Evolutionary conservation across 2,888 invertebrate genomes (phyloP).

Genomic region (Cremastinae sp.): DNA sequence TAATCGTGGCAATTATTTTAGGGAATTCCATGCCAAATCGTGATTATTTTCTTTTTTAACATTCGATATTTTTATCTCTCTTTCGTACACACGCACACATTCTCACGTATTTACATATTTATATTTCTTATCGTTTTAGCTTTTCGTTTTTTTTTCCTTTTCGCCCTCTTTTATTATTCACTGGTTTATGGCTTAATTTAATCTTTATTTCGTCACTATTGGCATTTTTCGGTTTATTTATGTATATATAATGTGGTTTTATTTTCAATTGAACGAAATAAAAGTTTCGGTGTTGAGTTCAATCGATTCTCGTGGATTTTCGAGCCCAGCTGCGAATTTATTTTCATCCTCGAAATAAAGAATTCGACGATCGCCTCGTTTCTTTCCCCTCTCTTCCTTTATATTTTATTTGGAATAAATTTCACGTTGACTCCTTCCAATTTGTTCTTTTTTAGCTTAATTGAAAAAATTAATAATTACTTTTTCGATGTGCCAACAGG

Average conservation of each 20-base stretch:
- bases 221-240: slow-evolving; percentile 5
- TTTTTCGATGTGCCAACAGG: slow-evolving; percentile 38
- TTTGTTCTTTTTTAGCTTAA: neutral
- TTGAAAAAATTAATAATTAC: slow-evolving; percentile 21
- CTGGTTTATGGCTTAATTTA: slow-evolving; percentile 25
- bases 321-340: slow-evolving; percentile 19
- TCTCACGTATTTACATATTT: slow-evolving; percentile 59
- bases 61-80: slow-evolving; percentile 29
- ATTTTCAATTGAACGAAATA: slow-evolving; percentile 51
- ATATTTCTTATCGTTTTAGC: slow-evolving; percentile 53
- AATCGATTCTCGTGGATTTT: slow-evolving; percentile 26
- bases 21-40: slow-evolving; percentile 55
- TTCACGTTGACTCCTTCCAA: neutral
- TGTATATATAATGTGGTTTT: slow-evolving; percentile 21
- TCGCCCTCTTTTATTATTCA: slow-evolving; percentile 31
- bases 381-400: neutral
- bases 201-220: neutral
- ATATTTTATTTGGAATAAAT: no score
- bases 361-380: neutral
- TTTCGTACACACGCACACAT: slow-evolving; percentile 27
- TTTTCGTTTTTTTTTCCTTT: slow-evolving; percentile 38
- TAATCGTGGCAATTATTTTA: slow-evolving; percentile 53
- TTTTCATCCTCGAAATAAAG: neutral
- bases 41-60: slow-evolving; percentile 29
- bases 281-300: slow-evolving; percentile 57